phyloP scores from a whole-genome alignment of 2,797 vertebrate species.

The Sebastes nivosus region DNA sequence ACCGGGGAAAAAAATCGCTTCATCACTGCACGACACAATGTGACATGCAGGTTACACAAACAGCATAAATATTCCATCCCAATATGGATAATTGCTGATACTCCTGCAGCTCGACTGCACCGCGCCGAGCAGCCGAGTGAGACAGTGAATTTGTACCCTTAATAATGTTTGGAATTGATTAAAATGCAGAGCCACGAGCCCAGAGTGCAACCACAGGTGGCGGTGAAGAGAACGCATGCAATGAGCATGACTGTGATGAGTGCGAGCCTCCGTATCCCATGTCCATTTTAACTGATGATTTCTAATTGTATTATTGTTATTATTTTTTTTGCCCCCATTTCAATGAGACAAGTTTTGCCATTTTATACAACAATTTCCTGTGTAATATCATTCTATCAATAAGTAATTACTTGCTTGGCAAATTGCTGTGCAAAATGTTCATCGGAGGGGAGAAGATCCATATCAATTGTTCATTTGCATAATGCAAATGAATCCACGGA shows the following conservation, averaged over 20 bases:
- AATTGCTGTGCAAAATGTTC: conserved; percentile 76
- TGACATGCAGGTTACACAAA: conserved; percentile 49
- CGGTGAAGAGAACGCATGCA: conserved; percentile 10
- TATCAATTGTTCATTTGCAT: conserved; percentile 77
- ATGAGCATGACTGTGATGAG: conserved; percentile 31
- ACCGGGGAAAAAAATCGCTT: neutral
- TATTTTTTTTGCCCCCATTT: conserved; percentile 38
- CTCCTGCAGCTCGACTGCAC: conserved; percentile 52
- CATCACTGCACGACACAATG: conserved; percentile 22
- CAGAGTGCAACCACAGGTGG: conserved; percentile 68
- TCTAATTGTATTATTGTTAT: conserved; percentile 58
- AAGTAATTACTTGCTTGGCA: conserved; percentile 82
- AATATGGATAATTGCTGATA: conserved; percentile 60
- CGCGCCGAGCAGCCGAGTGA: conserved; percentile 52
- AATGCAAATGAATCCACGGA: conserved; percentile 73
- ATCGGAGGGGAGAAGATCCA: conserved; percentile 71
- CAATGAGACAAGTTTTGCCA: conserved; percentile 54
- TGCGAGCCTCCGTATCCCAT: conserved; percentile 27
- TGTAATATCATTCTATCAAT: conserved; percentile 80
- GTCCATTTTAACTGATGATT: conserved; percentile 59
- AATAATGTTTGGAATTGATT: conserved; percentile 76
- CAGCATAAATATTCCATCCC: conserved; percentile 56
- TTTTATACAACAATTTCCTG: conserved; percentile 78
- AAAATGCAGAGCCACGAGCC: conserved; percentile 64
- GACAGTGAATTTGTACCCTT: conserved; percentile 68